Evolutionary conservation across 2,113 vertebrate species (phyloP).

Genomic region (Onychostoma macrolepis): DNA sequence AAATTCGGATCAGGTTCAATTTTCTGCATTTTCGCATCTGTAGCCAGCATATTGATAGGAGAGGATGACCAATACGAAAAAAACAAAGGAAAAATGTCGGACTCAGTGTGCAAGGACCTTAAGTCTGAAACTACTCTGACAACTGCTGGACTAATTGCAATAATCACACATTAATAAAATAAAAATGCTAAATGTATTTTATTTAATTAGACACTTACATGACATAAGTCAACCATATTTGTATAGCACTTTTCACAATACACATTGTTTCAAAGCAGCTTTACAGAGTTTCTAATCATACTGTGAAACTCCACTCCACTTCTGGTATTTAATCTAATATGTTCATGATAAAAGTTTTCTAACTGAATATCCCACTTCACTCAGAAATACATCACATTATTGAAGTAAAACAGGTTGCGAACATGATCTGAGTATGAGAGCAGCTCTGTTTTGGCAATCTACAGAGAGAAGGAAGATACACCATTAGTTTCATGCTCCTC

Average conservation of each 20-base stretch:
- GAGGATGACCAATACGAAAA: too few species aligned
- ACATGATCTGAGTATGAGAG: background rate
- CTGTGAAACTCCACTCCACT: background rate
- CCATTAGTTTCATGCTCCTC: background rate
- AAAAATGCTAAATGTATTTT: background rate
- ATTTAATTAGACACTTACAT: background rate
- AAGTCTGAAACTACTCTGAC: background rate
- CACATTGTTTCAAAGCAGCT: background rate
- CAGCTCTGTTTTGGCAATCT: background rate
- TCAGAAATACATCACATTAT: constrained; percentile 1
- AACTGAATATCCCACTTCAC: background rate
- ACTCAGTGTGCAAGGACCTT: too few species aligned
- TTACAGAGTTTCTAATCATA: background rate
- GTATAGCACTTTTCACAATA: background rate
- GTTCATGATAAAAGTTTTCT: background rate
- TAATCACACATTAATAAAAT: background rate
- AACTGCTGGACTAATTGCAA: background rate
- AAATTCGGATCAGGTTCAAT: too few species aligned
- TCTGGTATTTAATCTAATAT: background rate
- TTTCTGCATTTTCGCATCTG: too few species aligned
- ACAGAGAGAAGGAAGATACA: background rate
- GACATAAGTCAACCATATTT: background rate
- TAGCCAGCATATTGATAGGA: too few species aligned
- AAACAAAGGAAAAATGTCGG: too few species aligned
- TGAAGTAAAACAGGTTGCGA: background rate